phyloP scores from a whole-genome alignment of 2,797 vertebrate genomes.

The Dromococcyx pavoninus region DNA sequence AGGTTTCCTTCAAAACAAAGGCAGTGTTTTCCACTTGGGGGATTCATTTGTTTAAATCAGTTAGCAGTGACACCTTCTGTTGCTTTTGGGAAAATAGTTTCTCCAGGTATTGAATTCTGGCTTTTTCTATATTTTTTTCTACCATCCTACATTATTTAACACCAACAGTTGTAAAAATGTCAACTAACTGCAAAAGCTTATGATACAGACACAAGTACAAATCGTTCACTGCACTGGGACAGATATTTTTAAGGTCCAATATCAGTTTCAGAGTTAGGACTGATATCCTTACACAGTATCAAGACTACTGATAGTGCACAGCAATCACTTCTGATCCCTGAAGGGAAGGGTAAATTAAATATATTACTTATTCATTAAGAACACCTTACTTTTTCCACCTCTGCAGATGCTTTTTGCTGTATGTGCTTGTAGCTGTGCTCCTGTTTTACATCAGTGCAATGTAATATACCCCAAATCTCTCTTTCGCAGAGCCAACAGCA shows the following conservation, averaged over 20 bases:
- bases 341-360: not conserved
- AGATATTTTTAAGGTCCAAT: not conserved
- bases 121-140: not conserved
- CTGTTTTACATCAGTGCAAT: not conserved
- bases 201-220: not conserved
- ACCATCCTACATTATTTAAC: not conserved
- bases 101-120: not conserved
- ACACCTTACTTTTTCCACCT: not conserved
- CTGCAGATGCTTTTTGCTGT: not conserved
- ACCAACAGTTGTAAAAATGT: not conserved
- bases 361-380: not conserved
- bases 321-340: not conserved
- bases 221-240: not conserved
- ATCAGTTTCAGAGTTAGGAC: not conserved
- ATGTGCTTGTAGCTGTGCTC: not conserved
- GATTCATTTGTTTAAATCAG: slow-evolving; percentile 46
- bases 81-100: slow-evolving; percentile 58
- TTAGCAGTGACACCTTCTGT: slow-evolving; percentile 71
- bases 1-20: slow-evolving; percentile 47
- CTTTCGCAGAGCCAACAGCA: not conserved
- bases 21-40: not conserved
- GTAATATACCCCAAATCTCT: not conserved
- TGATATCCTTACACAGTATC: not conserved
- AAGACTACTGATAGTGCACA: not conserved
- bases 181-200: not conserved